These are phyloP conservation scores for Carollia perspicillata DNA, from an alignment of 2,113 vertebrate species.

Conservation along the genomic window DNA sequence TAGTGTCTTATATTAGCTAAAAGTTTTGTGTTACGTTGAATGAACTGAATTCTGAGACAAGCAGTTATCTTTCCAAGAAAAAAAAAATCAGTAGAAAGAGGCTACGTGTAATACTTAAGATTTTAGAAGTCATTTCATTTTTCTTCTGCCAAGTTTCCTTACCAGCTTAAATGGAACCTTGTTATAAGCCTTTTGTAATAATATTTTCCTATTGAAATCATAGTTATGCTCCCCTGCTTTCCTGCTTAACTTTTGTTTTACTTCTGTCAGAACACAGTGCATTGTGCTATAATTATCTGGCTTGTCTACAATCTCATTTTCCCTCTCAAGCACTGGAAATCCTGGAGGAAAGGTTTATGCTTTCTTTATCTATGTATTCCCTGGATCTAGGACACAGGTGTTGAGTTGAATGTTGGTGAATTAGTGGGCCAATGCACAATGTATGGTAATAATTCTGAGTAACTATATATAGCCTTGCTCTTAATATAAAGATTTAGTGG, in stretches of 20 bases:
- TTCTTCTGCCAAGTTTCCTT: neutral
- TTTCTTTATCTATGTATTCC: neutral
- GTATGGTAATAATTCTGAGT: neutral
- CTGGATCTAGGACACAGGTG: neutral
- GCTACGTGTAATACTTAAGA: neutral
- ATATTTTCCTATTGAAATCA: neutral
- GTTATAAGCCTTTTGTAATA: neutral
- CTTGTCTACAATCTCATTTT: neutral
- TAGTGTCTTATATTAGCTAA: neutral
- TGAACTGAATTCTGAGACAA: constrained; percentile 5
- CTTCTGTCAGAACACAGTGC: neutral
- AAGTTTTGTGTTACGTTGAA: neutral
- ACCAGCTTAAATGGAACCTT: neutral
- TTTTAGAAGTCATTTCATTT: neutral
- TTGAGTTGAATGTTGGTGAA: neutral
- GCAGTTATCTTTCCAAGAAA: neutral
- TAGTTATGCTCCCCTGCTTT: neutral
- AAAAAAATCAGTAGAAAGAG: neutral
- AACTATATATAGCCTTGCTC: neutral
- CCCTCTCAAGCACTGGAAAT: neutral
- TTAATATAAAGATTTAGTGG: neutral
- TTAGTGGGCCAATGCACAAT: neutral
- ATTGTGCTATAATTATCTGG: neutral
- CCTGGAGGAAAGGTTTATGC: neutral
- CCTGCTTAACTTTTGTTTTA: neutral